Base-by-base conservation (phyloP, 2,888 invertebrate genomes). In the Plutella xylostella region DNA sequence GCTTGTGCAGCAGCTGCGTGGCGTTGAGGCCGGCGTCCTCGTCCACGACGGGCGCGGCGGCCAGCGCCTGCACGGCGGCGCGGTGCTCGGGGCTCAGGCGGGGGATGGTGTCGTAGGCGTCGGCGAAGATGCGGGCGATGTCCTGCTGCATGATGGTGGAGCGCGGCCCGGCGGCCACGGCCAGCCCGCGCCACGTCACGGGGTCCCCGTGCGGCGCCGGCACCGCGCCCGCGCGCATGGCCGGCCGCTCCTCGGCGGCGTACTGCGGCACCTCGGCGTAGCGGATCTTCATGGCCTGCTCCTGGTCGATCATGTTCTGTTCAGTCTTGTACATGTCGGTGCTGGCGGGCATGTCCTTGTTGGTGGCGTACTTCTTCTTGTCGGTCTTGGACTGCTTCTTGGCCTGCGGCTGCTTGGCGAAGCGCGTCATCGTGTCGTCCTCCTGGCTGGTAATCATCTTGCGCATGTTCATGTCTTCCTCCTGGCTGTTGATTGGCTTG, bases 71-170 rank as follows among this genome's bases (percentile, higher is more conserved):
- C 65, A 71, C 66, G 25, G 68, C 61, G 14, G 63, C 59, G 50
- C n/a, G n/a, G 28, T 72, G 14, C 21, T 43, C 68, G 5, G 62
- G 58, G 46, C 51, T 58, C 47, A 72, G 57, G 49, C 68, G 72
- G 49, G 68, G 72, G 65, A 71, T 67, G 25, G 68, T 62, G 14
- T 63, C 59, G 50, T 67, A 65, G 17, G 82, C 79, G 11, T 71
- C 71, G 15, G 54, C 51, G 58, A 69, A 77, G 47, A 79, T 72
- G 12, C 56, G 62, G 46, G 68, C 64, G 45, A 74, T 68, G 31
- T 72, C 71, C 49, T 63, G 48, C 20, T 49, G 49, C n/a, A 53
- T 52, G 44, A 63, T 54, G 41, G 56, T 55, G 15, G 55, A 55
- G 20, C 58, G 55, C 1, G 65, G 61, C 9, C 59, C 60, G 25